Base-by-base conservation (phyloP, 2,113 vertebrate genomes). In the Hippocampus abdominalis region DNA sequence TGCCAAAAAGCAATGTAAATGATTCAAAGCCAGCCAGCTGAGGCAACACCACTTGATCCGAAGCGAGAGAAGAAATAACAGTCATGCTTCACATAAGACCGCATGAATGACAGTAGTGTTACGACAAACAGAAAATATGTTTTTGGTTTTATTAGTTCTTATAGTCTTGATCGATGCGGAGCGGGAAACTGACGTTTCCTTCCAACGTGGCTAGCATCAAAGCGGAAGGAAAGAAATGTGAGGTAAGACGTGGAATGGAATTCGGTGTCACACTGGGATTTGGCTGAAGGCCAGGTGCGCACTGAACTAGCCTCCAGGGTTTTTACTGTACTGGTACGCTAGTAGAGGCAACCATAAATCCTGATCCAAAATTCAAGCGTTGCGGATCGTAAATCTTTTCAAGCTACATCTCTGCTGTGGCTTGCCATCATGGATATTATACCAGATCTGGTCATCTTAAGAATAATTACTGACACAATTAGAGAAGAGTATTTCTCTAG, bases 21-120 rank as follows among this genome's bases (percentile, higher is more conserved):
- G 85, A 83, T 79, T 88, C 81, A 78, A 70, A 81, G 76, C 66
- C 42, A 49, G 74, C 79, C 85, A 90, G 84, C 85, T 90, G 87
- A 86, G 80, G 80, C 77, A 90, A 90, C 85, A 87, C 64, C 11
- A 62, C 64, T 66, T 74, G 75, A 85, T 86, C 84, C 81, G 80
- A 84, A 75, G 83, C 78, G 76, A 74, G 80, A 77, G 81, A 80
- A 81, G 75, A 54, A 86, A 89, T 83, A 85, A 87, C 76, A 85
- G 64, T 12, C 7, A 60, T 0, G 72, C 65, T 76, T 73, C 76
- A 64, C 29, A 66, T 68, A 76, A 69, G 36, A 44, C 8, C 39
- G 68, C 56, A 62, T 86, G 86, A 88, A 44, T 88, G 84, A 85
- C 88, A 82, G 79, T 67, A 66, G 69, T 80, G 73, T 72, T 77